A percentile compares a stretch with the other conserved stretches of the same genome.
phyloP scores from a whole-genome alignment of 2,888 invertebrate species.

The Leucophenga montana region DNA sequence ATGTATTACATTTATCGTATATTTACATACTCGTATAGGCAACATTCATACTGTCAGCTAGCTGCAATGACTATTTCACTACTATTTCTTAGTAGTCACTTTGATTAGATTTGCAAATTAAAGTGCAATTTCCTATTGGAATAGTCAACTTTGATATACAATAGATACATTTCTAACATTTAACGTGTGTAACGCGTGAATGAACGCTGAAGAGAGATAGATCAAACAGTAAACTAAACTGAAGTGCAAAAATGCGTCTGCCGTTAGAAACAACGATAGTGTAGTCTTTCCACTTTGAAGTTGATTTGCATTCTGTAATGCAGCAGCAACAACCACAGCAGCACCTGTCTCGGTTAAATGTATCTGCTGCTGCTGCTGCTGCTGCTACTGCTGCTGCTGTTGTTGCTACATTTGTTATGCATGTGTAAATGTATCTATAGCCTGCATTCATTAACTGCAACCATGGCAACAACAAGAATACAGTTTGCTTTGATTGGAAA shows the following conservation, averaged over 20 bases:
- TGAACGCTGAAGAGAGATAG: neutral
- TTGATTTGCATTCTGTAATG: slow-evolving; percentile 1
- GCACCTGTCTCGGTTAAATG: neutral
- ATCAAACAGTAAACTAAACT: too few relatives aligned
- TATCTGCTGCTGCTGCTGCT: neutral
- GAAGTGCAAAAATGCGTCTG: neutral
- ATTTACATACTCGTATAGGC: too few relatives aligned
- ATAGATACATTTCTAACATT: neutral
- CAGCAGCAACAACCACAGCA: neutral
- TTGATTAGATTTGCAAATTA: neutral
- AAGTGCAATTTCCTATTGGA: neutral
- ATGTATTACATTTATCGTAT: too few relatives aligned
- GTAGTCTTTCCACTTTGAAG: neutral
- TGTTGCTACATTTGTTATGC: neutral
- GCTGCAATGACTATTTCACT: too few relatives aligned
- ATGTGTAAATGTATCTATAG: neutral
- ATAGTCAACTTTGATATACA: neutral
- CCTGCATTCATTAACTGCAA: slow-evolving; percentile 11
- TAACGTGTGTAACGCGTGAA: neutral
- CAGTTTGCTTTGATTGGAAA: slow-evolving; percentile 38
- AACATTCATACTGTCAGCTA: too few relatives aligned
- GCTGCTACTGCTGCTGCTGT: too few relatives aligned
- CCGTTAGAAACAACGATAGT: slow-evolving; percentile 1
- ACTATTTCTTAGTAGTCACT: too few relatives aligned
- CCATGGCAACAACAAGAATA: slow-evolving; percentile 22